These are phyloP conservation scores for Macaria liturata DNA, from an alignment of 2,888 invertebrate species.

Conservation along the genomic window DNA sequence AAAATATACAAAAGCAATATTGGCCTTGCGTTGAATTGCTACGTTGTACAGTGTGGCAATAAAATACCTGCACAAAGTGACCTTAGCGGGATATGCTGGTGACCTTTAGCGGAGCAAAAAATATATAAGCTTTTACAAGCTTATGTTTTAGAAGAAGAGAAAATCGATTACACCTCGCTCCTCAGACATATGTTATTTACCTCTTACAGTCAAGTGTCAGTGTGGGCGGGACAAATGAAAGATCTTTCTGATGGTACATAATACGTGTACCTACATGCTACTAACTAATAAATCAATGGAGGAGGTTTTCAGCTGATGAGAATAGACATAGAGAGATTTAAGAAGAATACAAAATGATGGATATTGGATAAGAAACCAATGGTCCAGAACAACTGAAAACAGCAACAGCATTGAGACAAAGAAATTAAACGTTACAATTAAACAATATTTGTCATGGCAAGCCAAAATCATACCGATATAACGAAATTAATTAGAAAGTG, in stretches of 20 bases:
- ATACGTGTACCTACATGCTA: background rate
- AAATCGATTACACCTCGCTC: slow-evolving; percentile 28
- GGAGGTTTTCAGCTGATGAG: background rate
- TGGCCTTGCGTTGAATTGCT: slow-evolving; percentile 74
- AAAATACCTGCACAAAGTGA: slow-evolving; percentile 72
- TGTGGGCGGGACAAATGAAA: slow-evolving; percentile 12
- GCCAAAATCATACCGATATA: no score
- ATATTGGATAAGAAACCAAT: no score
- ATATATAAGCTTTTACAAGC: slow-evolving; percentile 58
- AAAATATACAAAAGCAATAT: slow-evolving; percentile 66
- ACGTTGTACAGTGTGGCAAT: slow-evolving; percentile 68
- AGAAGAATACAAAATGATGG: no score
- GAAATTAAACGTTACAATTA: no score
- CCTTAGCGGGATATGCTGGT: slow-evolving; percentile 72
- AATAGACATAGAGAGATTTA: no score
- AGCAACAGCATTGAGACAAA: no score
- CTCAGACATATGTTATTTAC: slow-evolving; percentile 12
- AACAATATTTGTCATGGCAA: no score
- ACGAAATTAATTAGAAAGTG: no score
- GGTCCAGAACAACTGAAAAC: no score
- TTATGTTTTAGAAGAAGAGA: slow-evolving; percentile 47
- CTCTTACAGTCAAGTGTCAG: slow-evolving; percentile 1
- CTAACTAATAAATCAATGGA: background rate
- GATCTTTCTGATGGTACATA: background rate
- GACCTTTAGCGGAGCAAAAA: slow-evolving; percentile 66